Evolutionary conservation across 1,140 invertebrate genomes (phyloP).

Genomic region (Trichonephila clavipes): DNA sequence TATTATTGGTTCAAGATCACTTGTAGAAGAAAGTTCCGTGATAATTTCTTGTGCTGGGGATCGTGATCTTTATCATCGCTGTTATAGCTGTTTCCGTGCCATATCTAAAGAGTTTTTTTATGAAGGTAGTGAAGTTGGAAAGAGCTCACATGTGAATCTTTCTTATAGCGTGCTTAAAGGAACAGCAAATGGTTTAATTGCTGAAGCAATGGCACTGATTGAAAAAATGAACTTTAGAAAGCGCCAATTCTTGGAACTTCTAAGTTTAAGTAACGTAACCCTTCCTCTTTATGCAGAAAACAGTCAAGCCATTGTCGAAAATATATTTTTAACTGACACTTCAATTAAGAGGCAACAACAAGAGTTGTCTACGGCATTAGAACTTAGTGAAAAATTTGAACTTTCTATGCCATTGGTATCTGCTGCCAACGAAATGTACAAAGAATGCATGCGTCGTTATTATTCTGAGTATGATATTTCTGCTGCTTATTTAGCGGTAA

Average conservation of each 20-base stretch:
- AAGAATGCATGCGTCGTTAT: slow-evolving; percentile 93
- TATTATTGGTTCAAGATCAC: not conserved
- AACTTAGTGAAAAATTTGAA: slow-evolving; percentile 92
- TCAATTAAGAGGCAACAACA: slow-evolving; percentile 96
- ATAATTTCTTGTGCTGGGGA: not conserved
- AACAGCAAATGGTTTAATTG: slow-evolving; percentile 91
- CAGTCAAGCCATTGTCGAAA: slow-evolving; percentile 90
- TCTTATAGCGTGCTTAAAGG: slow-evolving; percentile 93
- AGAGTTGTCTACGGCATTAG: slow-evolving; percentile 92
- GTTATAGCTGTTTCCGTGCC: slow-evolving; percentile 93
- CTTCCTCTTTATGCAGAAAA: slow-evolving; percentile 92
- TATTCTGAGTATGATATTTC: slow-evolving; percentile 96
- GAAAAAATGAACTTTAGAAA: slow-evolving; percentile 93
- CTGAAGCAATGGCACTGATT: slow-evolving; percentile 95
- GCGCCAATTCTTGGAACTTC: slow-evolving; percentile 93
- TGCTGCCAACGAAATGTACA: slow-evolving; percentile 96
- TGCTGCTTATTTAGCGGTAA: slow-evolving; percentile 93
- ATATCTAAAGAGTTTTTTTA: slow-evolving; percentile 96
- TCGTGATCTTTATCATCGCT: slow-evolving; percentile 88
- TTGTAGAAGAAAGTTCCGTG: not conserved
- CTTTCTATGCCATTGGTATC: slow-evolving; percentile 94
- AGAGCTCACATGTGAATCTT: slow-evolving; percentile 96
- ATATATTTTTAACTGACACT: slow-evolving; percentile 89
- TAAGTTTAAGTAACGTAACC: slow-evolving; percentile 90
- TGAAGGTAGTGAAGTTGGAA: slow-evolving; percentile 91